Conservation (phyloP, 2,797 vertebrate species). For the Chelon labrosus region DNA sequence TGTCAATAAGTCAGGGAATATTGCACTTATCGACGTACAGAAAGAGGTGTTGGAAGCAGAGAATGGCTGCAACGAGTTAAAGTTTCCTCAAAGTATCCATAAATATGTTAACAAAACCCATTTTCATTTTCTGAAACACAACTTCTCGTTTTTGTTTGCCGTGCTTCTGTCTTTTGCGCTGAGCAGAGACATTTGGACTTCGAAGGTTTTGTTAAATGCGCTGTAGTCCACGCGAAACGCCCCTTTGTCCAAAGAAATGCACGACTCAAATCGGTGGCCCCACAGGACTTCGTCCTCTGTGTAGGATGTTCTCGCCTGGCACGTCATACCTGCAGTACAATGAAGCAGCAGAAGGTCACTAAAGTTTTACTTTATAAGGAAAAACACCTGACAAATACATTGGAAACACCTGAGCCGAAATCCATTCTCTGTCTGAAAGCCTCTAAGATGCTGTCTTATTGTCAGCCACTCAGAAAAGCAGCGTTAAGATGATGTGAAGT, state of each 20-base stretch:
- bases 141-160: conserved; percentile 39
- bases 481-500: no score
- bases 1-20: not conserved
- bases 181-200: conserved; percentile 81
- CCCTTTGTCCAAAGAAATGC: conserved; percentile 88
- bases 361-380: not conserved
- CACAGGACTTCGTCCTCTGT: conserved; percentile 87
- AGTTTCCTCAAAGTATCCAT: no score
- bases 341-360: not conserved
- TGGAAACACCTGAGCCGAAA: not conserved
- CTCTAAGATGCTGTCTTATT: no score
- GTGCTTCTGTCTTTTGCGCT: conserved; percentile 81
- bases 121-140: conserved; percentile 26
- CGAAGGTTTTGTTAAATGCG: conserved; percentile 88
- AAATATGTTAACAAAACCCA: not conserved
- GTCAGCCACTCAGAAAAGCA: no score
- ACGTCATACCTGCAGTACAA: conserved; percentile 86
- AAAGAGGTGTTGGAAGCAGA: not conserved
- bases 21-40: not conserved
- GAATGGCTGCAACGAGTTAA: no score
- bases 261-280: conserved; percentile 89
- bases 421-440: no score
- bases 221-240: conserved; percentile 87
- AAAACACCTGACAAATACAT: not conserved
- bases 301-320: conserved; percentile 90